Percentiles rank a stretch among this genome's conserved stretches.
Evolutionary conservation across 2,888 invertebrate genomes (phyloP).

Genomic region (Drosophila barbarae): DNA sequence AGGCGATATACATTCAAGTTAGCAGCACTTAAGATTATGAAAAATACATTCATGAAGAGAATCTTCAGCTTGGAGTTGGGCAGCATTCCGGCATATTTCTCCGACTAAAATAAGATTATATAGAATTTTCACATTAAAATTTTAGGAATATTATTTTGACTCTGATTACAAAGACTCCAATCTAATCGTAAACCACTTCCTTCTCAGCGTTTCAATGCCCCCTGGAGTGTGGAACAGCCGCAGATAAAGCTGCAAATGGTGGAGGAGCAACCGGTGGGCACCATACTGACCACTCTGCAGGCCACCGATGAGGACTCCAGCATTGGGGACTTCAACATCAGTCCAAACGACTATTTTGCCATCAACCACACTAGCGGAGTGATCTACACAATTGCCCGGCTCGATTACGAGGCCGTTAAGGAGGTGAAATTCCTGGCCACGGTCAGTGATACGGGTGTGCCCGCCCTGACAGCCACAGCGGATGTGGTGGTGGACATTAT

Average conservation of each 20-base stretch:
- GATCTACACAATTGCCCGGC: conserved; percentile 86
- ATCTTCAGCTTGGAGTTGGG: conserved; percentile 56
- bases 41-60: conserved; percentile 71
- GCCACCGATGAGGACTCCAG: conserved; percentile 92
- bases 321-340: conserved; percentile 85
- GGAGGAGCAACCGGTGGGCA: conserved; percentile 91
- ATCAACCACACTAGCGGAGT: conserved; percentile 90
- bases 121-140: background rate
- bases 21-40: conserved; percentile 68
- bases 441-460: conserved; percentile 93
- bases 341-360: conserved; percentile 87
- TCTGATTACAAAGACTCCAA: background rate
- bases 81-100: conserved; percentile 32
- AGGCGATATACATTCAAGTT: conserved; percentile 68
- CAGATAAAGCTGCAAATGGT: conserved; percentile 84
- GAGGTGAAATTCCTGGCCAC: conserved; percentile 88
- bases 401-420: conserved; percentile 91
- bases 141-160: background rate
- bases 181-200: conserved; percentile 7
- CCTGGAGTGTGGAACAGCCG: conserved; percentile 86
- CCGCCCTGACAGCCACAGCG: conserved; percentile 89
- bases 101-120: background rate
- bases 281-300: conserved; percentile 87
- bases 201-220: conserved; percentile 84
- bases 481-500: conserved; percentile 87